phyloP scores from a whole-genome alignment of 2,888 invertebrate species.

The Bursaphelenchus okinawaensis region DNA sequence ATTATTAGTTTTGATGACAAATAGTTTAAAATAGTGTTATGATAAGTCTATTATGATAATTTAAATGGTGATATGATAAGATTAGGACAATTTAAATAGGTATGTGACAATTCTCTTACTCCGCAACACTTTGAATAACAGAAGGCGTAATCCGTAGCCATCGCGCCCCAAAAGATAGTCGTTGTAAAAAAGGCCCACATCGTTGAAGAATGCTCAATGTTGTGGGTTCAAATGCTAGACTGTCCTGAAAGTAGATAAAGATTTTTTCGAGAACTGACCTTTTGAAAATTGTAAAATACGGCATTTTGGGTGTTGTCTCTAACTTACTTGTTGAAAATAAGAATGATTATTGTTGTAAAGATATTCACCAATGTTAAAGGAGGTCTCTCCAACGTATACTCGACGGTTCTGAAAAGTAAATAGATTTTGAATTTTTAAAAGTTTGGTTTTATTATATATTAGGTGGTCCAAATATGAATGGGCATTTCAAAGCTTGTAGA shows the following conservation, averaged over 20 bases:
- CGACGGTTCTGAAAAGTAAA: not conserved
- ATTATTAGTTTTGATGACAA: not conserved
- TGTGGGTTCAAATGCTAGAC: constrained; percentile 33
- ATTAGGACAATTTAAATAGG: too few species aligned
- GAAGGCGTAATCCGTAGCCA: constrained; percentile 41
- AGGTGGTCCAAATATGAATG: not conserved
- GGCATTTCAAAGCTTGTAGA: too few species aligned
- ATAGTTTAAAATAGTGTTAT: not conserved
- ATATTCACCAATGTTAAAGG: not conserved
- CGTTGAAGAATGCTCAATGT: constrained; percentile 35
- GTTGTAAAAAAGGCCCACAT: constrained; percentile 35
- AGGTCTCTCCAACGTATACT: not conserved
- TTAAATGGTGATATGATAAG: too few species aligned
- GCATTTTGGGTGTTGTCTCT: not conserved
- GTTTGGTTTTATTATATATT: too few species aligned
- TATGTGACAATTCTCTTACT: constrained; percentile 17
- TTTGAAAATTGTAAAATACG: not conserved
- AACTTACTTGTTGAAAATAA: constrained; percentile 6
- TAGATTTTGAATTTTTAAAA: not conserved
- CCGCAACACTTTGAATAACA: constrained; percentile 34
- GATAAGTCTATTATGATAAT: too few species aligned
- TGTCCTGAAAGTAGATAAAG: constrained; percentile 23
- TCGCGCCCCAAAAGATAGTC: constrained; percentile 38
- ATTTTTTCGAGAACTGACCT: not conserved
- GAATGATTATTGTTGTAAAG: not conserved